phyloP scores from a whole-genome alignment of 37 sponge, comb jelly and placozoan genomes.

The Haliclona indistincta region DNA sequence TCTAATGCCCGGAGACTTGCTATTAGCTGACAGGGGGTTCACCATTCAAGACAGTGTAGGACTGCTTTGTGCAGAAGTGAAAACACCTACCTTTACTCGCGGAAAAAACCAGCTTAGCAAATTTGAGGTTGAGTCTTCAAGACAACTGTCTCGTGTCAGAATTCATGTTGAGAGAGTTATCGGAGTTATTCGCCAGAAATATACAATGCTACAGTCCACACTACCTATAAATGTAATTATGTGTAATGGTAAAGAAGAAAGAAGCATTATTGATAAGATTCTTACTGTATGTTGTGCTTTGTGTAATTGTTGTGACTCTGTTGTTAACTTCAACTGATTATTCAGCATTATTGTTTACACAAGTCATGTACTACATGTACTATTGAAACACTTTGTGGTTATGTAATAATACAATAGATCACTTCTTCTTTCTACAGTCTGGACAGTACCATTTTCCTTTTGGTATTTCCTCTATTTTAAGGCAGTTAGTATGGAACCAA shows the following conservation, averaged over 20 bases:
- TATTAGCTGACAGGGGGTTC: conserved; percentile 41
- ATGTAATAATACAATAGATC: neutral
- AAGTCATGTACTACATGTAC: neutral
- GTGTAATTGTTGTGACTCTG: neutral
- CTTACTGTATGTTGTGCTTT: conserved; percentile 37
- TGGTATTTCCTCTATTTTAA: neutral
- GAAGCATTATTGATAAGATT: conserved; percentile 52
- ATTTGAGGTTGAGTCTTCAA: conserved; percentile 44
- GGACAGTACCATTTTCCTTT: conserved; percentile 7
- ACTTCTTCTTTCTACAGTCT: neutral
- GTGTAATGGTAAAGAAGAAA: conserved; percentile 15
- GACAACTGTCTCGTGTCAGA: conserved; percentile 39
- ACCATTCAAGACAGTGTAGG: conserved; percentile 41
- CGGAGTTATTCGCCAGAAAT: conserved; percentile 54
- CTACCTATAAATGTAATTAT: conserved; percentile 56
- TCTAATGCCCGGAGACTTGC: conserved; percentile 26
- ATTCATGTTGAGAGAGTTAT: conserved; percentile 76
- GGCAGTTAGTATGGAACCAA: conserved; percentile 7
- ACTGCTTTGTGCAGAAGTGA: conserved; percentile 44
- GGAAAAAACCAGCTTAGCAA: conserved; percentile 66
- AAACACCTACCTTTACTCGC: conserved; percentile 49
- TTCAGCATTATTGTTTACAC: neutral
- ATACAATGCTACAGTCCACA: conserved; percentile 44
- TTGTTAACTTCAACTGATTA: neutral
- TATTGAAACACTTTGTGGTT: neutral